Evolutionary conservation across 1,140 invertebrate genomes (phyloP).

Genomic region (Ditylenchus dipsaci): DNA sequence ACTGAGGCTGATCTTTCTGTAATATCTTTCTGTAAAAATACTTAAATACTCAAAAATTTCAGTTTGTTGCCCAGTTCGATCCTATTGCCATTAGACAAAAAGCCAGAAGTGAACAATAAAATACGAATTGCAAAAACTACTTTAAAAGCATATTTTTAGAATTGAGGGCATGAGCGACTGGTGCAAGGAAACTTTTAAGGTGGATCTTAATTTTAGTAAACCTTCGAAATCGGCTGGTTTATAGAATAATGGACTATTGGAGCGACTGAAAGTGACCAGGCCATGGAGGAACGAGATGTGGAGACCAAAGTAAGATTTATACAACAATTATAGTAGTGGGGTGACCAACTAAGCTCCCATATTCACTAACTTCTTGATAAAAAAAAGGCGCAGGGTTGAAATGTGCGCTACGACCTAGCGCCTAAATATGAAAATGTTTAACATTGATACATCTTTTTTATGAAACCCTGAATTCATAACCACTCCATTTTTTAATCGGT

Average conservation of each 20-base stretch:
- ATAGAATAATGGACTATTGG: constrained; percentile 36
- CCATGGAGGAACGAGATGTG: constrained; percentile 65
- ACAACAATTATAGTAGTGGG: neutral
- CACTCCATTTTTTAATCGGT: too few species aligned
- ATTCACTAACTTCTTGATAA: too few species aligned
- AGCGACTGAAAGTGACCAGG: constrained; percentile 64
- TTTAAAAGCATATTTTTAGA: too few species aligned
- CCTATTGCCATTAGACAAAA: constrained; percentile 32
- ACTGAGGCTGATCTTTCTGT: constrained; percentile 36
- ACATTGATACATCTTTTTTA: too few species aligned
- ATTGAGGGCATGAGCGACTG: constrained; percentile 38
- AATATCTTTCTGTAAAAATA: neutral
- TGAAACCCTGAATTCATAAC: too few species aligned
- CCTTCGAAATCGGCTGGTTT: too few species aligned
- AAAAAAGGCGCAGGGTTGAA: too few species aligned
- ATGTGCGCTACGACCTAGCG: too few species aligned
- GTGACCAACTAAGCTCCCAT: neutral
- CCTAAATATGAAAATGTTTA: too few species aligned
- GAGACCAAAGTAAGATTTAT: constrained; percentile 62
- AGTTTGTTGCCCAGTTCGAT: constrained; percentile 34
- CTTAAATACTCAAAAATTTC: neutral
- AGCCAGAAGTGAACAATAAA: constrained; percentile 20
- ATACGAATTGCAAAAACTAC: too few species aligned
- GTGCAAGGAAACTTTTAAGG: constrained; percentile 38
- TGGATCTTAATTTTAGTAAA: too few species aligned